Conservation (phyloP, 2,113 vertebrate genomes). For the Plotosus lineatus region DNA sequence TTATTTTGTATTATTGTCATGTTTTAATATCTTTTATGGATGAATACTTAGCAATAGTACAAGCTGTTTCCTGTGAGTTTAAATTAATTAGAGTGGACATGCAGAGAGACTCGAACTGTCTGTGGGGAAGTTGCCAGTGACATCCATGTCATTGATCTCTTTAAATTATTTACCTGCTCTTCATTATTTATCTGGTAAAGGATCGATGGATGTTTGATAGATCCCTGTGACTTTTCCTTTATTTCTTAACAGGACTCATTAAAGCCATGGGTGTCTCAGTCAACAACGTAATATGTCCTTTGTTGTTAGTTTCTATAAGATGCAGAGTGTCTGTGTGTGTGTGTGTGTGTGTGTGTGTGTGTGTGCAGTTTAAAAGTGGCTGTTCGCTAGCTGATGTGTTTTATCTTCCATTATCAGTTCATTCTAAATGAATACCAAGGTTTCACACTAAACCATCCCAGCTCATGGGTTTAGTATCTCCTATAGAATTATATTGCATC, state of each 20-base stretch:
- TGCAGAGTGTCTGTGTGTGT: neutral
- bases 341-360: neutral
- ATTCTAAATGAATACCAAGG: no score
- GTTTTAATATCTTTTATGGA: neutral
- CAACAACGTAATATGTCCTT: slow-evolving; percentile 10
- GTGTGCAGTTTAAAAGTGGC: neutral
- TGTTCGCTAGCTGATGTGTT: no score
- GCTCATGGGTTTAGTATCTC: no score
- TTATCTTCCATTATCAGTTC: no score
- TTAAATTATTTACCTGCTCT: slow-evolving; percentile 71
- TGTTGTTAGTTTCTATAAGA: neutral
- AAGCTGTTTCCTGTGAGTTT: neutral
- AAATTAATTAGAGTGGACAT: slow-evolving; percentile 6
- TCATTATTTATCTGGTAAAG: slow-evolving; percentile 73
- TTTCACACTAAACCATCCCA: no score
- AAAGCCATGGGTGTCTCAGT: slow-evolving; percentile 58
- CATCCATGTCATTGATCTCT: slow-evolving; percentile 63
- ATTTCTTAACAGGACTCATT: slow-evolving; percentile 72
- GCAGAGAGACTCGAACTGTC: slow-evolving; percentile 20
- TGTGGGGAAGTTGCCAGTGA: slow-evolving; percentile 55
- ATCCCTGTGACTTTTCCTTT: slow-evolving; percentile 63
- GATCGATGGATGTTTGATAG: slow-evolving; percentile 66
- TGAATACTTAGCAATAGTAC: no score
- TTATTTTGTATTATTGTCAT: neutral
- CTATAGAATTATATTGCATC: no score